phyloP scores from a whole-genome alignment of 2,797 vertebrate genomes.

The Vultur gryphus region DNA sequence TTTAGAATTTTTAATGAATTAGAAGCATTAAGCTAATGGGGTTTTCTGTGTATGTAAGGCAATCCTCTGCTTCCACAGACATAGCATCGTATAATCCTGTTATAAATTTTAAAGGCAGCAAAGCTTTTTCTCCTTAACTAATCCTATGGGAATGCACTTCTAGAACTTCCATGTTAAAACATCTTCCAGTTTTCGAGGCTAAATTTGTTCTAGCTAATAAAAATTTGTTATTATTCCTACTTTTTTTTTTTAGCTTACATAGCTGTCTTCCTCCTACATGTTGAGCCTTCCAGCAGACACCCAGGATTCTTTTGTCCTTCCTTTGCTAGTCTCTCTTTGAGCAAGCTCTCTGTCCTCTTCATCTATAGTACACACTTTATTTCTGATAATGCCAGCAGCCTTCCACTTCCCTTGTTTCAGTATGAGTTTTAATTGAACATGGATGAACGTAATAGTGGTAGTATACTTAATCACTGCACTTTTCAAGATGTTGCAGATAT shows the following conservation, averaged over 20 bases:
- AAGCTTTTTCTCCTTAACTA: neutral
- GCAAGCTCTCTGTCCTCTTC: neutral
- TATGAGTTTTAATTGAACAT: neutral
- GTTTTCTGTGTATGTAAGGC: neutral
- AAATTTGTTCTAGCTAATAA: neutral
- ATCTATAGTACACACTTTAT: neutral
- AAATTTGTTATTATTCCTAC: neutral
- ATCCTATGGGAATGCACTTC: neutral
- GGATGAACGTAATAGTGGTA: neutral
- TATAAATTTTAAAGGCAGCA: neutral
- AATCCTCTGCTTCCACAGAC: neutral
- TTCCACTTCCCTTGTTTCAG: neutral
- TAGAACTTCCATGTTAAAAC: neutral
- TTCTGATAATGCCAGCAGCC: neutral
- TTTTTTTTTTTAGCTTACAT: neutral
- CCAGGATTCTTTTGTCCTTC: neutral
- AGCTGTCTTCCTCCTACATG: neutral
- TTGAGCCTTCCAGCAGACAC: neutral
- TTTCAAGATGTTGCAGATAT: conserved; percentile 32
- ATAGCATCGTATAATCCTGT: neutral
- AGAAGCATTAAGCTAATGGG: neutral
- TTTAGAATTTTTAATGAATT: neutral
- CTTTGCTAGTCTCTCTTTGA: neutral
- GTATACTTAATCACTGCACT: neutral
- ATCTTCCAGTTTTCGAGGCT: neutral